Base-by-base conservation (phyloP, 2,113 vertebrate genomes). In the Oxyruncus cristatus region DNA sequence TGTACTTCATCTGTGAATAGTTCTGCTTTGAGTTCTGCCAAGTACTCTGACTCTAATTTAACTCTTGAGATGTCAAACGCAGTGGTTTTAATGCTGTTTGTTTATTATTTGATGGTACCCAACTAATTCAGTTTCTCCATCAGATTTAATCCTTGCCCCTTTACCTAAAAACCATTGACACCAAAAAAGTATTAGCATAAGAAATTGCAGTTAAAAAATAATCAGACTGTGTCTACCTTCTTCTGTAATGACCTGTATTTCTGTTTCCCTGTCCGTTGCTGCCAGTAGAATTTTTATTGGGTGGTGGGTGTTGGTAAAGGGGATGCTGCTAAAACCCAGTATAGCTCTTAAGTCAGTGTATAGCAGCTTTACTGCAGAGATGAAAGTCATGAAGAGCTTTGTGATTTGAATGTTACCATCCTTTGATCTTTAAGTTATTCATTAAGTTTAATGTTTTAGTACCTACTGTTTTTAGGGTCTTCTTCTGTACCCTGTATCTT, bases 351-450 rank as follows among this genome's bases (percentile, higher is more conserved):
- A 94, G 65, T 96, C 68, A 61, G 22, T 18, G 35, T 75, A 67
- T 55, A 96, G 83, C 33, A 85, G 39, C 58, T 92, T 95, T 95
- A 85, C 73, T 92, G 83, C 72, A 53, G 87, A 95, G 91, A 95
- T 96, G 80, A 95, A 97, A 96, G 92, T 92, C 55, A 46, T 50
- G 56, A 97, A 92, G 53, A 92, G 35, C 87, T 75, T 96, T 94
- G 80, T 95, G 77, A 96, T 95, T 94, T 89, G 37, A 96, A 96
- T 85, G 47, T 82, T 88, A 71, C 88, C 44, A 58, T 90, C 75
- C 91, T 97, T 97, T 97, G 95, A 97, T 97, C 96, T 96, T 88
- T 70, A 68, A 85, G 61, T 95, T 92, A 53, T 67, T 97, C 30
- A 28, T 95, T 95, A 96, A 65, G 42, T 78, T 93, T 88, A 89